Base-by-base conservation (phyloP, 2,888 invertebrate genomes). In the Apomyelois bistriatella region DNA sequence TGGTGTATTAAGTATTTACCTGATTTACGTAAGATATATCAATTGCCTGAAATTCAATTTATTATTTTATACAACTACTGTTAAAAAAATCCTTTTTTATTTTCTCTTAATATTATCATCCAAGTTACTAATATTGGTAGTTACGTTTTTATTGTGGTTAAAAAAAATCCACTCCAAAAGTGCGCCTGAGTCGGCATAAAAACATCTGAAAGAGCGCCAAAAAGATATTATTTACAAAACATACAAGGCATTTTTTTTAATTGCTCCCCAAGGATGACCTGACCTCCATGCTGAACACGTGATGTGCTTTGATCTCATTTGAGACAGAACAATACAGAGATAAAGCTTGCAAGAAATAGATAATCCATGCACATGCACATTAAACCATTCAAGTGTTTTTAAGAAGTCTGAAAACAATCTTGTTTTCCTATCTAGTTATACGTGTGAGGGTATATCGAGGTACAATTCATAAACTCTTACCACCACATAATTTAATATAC, bases 221-320 rank as follows among this genome's bases (percentile, higher is more conserved):
- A 78, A 80, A 82, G 79, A 76, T 85, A 84, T 87, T 79, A 84
- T 82, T 85, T 82, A 85, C 85, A 84, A 85, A 85, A 82, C 77
- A 82, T 67, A 80, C 82, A 78, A 65, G 71, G 63, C 71, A 56
- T 32, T 76, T 83, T 85, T 82, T 85, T 74, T 73, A 74, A 73
- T 73, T 74, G 72, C 65, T 72, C 85, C 85, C 77, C 75, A 59
- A 69, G 85, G 79, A 84, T 70, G 69, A 43, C 63, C 69, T 80
- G 82, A 86, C 86, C 86, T 84, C 80, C 78, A 66, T 76, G 82
- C 70, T 73, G 68, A 73, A 72, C 81, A 80, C 73, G 73, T 75
- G 79, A 76, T 70, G 52, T 22, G 42, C 79, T 80, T 80, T 80
- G 80, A 79, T 76, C 70, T 79, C 65, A 50, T 62, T 65, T 66